Evolutionary conservation across 1,140 invertebrate species (phyloP).

Genomic region (Maniola jurtina): DNA sequence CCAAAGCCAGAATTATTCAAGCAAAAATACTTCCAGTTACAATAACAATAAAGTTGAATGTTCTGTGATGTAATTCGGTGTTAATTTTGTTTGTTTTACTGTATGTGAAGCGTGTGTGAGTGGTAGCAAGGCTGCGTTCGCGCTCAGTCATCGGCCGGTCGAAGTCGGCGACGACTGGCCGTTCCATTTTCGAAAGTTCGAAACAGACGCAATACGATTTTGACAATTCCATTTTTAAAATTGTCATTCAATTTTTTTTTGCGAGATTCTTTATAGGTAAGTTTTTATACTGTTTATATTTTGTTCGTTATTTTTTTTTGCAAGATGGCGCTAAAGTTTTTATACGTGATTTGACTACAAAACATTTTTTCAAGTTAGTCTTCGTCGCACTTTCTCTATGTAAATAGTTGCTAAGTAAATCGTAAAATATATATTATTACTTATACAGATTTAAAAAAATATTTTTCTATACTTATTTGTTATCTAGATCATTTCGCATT

Average conservation of each 20-base stretch:
- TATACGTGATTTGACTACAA: not conserved
- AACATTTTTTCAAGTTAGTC: not conserved
- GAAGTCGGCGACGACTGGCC: conserved; percentile 45
- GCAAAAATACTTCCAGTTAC: not conserved
- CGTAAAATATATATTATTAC: too few relatives aligned
- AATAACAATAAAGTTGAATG: not conserved
- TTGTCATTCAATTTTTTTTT: conserved; percentile 15
- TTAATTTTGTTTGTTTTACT: conserved; percentile 14
- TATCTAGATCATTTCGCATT: too few relatives aligned
- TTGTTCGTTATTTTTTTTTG: not conserved
- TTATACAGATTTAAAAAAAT: too few relatives aligned
- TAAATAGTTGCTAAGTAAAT: not conserved
- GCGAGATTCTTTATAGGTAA: conserved; percentile 17
- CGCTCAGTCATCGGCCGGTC: conserved; percentile 56
- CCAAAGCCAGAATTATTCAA: not conserved
- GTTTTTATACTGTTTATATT: conserved; percentile 2
- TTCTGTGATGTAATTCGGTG: not conserved
- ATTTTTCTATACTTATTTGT: too few relatives aligned
- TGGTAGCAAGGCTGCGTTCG: conserved; percentile 43
- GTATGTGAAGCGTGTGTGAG: conserved; percentile 33
- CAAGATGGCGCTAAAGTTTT: not conserved
- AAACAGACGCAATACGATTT: conserved; percentile 3
- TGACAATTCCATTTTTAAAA: conserved; percentile 5
- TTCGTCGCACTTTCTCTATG: conserved; percentile 8
- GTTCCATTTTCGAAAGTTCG: conserved; percentile 36